Base-by-base conservation (phyloP, 2,113 vertebrate genomes). In the Lampris incognitus region DNA sequence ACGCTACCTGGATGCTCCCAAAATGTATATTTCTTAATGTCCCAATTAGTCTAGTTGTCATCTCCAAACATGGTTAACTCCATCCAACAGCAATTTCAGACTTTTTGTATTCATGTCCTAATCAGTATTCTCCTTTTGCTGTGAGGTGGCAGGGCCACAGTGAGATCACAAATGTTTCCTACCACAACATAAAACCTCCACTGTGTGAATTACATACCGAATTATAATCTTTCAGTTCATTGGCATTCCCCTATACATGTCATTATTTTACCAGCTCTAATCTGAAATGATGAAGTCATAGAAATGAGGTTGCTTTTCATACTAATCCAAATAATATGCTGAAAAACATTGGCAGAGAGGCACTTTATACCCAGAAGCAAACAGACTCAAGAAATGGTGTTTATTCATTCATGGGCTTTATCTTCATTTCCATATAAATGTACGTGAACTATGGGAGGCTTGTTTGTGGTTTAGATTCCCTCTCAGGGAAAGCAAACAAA, bases 371-470 rank as follows among this genome's bases (percentile, higher is more conserved):
- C 69, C 37, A 24, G 64, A 81, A 74, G 80, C 67, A 88, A 81
- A 89, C 63, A 75, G 44, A 54, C 56, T 62, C 57, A 69, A 61
- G 79, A 85, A 69, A 67, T 13, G 38, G 41, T 3, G 63, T 71
- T 89, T 83, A 86, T 89, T 84, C 84, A 88, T 88, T 88, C 87
- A 71, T 70, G 48, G 83, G 72, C 7, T 3, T 24, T 57, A 65
- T 49, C 74, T 83, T 86, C 63, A 91, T 92, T 88, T 91, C 86
- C 89, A 91, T 92, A 87, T 87, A 87, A 85, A 92, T 87, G 55
- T 82, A 57, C 6, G 51, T 82, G 87, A 84, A 76, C 85, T 84
- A 74, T 84, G 52, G 59, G 63, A 67, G 56, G 42, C 42, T 73
- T 81, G 84, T 79, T 87, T 83, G 76, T 75, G 69, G 78, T 84